Percentiles rank a stretch among this genome's conserved stretches.
phyloP scores from a whole-genome alignment of 2,888 invertebrate genomes.

The Schizaphis graminum region DNA sequence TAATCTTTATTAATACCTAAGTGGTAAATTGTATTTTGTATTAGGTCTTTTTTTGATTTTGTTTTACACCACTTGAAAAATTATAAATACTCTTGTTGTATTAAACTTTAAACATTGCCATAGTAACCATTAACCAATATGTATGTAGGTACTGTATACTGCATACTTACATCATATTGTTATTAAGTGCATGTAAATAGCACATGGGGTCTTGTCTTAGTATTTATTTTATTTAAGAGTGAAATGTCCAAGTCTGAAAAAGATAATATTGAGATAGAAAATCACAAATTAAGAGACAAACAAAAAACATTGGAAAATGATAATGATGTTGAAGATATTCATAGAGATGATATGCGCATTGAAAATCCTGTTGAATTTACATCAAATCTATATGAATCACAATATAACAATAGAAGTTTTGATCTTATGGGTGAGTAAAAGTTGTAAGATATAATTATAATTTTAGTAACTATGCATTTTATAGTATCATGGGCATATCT shows the following conservation, averaged over 20 bases:
- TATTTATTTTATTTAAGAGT: neutral
- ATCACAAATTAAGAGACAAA: neutral
- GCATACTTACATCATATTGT: neutral
- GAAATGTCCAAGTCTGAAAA: neutral
- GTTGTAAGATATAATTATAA: neutral
- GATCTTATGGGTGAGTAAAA: slow-evolving; percentile 13
- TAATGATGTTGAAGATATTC: neutral
- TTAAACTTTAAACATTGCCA: neutral
- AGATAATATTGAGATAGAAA: neutral
- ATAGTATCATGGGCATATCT: too few relatives aligned
- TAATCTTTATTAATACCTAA: neutral
- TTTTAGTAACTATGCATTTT: neutral
- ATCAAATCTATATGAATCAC: neutral
- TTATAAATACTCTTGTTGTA: neutral
- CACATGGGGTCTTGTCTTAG: neutral
- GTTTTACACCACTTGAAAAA: neutral
- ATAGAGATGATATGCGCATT: neutral
- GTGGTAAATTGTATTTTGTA: neutral
- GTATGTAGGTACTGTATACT: neutral
- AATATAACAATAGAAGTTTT: neutral
- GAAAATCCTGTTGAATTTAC: neutral
- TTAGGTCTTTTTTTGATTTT: neutral
- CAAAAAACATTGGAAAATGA: neutral
- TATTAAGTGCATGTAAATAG: neutral
- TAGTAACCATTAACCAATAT: slow-evolving; percentile 22